These are phyloP conservation scores for fruit fly (Drosophila melanogaster) DNA, from an alignment of 1,140 invertebrate species.

Conservation along the genomic window DNA sequence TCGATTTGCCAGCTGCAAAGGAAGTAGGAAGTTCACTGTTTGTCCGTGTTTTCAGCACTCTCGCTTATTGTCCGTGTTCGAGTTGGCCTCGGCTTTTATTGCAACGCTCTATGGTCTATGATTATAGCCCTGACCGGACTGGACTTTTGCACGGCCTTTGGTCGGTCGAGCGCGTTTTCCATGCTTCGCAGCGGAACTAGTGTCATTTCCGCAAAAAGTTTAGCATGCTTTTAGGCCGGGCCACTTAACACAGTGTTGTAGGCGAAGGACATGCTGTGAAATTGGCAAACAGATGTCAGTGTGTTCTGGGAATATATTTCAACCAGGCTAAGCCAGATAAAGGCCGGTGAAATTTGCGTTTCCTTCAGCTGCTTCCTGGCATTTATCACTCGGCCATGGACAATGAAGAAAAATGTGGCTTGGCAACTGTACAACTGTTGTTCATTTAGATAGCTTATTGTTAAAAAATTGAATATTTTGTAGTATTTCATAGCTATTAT, in stretches of 20 bases:
- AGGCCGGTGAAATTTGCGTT: slow-evolving; percentile 23
- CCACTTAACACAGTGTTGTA: slow-evolving; percentile 62
- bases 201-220: slow-evolving; percentile 79
- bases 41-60: slow-evolving; percentile 19
- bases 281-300: slow-evolving; percentile 42
- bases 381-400: slow-evolving; percentile 23
- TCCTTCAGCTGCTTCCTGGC: slow-evolving; percentile 25
- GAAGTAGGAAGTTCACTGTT: slow-evolving; percentile 35
- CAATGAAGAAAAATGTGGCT: slow-evolving; percentile 3
- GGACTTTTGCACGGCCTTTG: slow-evolving; percentile 11
- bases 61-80: slow-evolving; percentile 37
- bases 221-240: slow-evolving; percentile 73
- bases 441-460: neutral
- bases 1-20: slow-evolving; percentile 39
- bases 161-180: slow-evolving; percentile 46
- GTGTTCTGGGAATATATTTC: slow-evolving; percentile 49
- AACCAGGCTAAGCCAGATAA: slow-evolving; percentile 10
- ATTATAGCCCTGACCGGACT: slow-evolving; percentile 39
- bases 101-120: slow-evolving; percentile 27
- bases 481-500: too few relatives aligned
- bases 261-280: slow-evolving; percentile 26
- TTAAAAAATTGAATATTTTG: too few relatives aligned
- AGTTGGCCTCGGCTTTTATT: slow-evolving; percentile 29
- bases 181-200: slow-evolving; percentile 68
- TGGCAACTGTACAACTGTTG: neutral